Conservation (phyloP, 2,888 invertebrate genomes). For the Pollenia griseotomentosa region DNA sequence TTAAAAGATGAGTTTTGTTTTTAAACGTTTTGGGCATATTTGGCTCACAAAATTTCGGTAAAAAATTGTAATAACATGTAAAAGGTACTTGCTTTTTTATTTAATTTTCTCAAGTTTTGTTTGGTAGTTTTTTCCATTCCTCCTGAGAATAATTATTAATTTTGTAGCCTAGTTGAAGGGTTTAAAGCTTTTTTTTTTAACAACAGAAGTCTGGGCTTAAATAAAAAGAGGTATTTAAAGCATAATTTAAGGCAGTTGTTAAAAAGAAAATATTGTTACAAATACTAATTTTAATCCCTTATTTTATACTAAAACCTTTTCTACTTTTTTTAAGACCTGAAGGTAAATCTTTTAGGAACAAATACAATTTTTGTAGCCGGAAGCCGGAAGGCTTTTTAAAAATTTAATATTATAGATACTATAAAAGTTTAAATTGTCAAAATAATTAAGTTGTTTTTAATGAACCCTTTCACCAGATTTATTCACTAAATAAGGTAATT, state of each 20-base stretch:
- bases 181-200: background rate
- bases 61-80: conserved; percentile 37
- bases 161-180: conserved; percentile 1
- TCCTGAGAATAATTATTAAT: conserved; percentile 77
- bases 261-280: too few relatives aligned
- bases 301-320: too few relatives aligned
- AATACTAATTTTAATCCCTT: too few relatives aligned
- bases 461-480: too few relatives aligned
- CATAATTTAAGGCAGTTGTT: background rate
- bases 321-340: too few relatives aligned
- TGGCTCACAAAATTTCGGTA: conserved; percentile 21
- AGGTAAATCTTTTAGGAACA: too few relatives aligned
- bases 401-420: too few relatives aligned
- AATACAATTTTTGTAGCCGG: too few relatives aligned
- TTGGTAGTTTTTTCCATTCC: conserved; percentile 77
- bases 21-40: conserved; percentile 47
- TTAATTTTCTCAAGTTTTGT: background rate
- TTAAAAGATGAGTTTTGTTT: conserved; percentile 15
- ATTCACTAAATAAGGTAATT: too few relatives aligned
- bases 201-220: background rate
- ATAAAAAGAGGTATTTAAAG: background rate
- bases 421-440: too few relatives aligned
- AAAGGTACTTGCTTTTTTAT: background rate
- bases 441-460: too few relatives aligned
- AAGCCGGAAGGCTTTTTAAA: too few relatives aligned